Evolutionary conservation across 2,888 invertebrate species (phyloP).

Genomic region (Tricholauxania praeusta): DNA sequence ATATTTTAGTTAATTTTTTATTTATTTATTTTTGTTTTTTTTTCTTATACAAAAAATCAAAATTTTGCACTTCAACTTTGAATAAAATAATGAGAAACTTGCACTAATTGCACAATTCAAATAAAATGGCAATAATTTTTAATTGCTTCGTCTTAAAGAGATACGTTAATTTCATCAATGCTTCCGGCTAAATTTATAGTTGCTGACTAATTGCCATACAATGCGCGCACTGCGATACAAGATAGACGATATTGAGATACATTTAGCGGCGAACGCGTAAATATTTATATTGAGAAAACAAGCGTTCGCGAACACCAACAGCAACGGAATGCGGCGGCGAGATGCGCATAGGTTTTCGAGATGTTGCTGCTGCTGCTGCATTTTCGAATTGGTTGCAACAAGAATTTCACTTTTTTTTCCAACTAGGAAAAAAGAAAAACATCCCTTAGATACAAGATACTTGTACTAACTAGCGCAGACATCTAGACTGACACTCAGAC

Average conservation of each 20-base stretch:
- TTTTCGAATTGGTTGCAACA: conserved; percentile 14
- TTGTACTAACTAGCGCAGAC: conserved; percentile 54
- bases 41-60: too few species aligned
- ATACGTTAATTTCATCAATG: not conserved
- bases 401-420: conserved; percentile 16
- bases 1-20: too few species aligned
- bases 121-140: too few species aligned
- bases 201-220: conserved; percentile 13
- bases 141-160: too few species aligned
- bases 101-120: too few species aligned
- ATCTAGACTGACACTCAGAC: conserved; percentile 44
- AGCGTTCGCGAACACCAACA: conserved; percentile 24
- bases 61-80: too few species aligned
- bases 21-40: too few species aligned
- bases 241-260: not conserved
- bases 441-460: conserved; percentile 32
- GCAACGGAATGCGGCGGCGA: conserved; percentile 22
- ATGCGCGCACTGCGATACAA: not conserved
- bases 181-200: conserved; percentile 10
- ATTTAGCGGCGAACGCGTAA: not conserved
- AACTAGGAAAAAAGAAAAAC: conserved; percentile 38
- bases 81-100: too few species aligned
- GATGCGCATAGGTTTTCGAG: conserved; percentile 12
- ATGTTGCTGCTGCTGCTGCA: conserved; percentile 23
- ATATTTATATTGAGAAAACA: not conserved